Evolutionary conservation across 1,140 invertebrate species (phyloP), one percentile per base, ranked within the genome.

Genomic region (Panulirus ornatus): DNA sequence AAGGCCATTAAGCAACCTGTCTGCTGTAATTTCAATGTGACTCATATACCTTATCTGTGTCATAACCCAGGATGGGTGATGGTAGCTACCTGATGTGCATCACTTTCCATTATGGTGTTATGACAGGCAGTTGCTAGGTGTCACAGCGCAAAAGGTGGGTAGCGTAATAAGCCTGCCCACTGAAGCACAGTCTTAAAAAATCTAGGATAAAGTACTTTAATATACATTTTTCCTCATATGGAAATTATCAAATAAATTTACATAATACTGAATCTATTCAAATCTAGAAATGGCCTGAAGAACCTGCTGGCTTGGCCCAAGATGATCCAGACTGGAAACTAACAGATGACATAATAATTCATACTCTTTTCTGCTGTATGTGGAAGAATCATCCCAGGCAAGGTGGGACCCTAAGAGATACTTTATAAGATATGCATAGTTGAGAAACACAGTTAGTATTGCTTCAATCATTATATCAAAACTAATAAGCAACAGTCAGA

Each of bases 381-480:
- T 27, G 6, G 3, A 30, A 27, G 1, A 22, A 11, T 30, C 58
- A 27, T 66, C 22, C 58, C 27, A 5, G 54, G n/a, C 54, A 22
- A 22, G 54, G 2, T 58, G 54, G 54, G 11, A 66, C 27, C 16
- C 3, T 27, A 66, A 1, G 30, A 22, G 0, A 66, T 22, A 66
- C 11, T 30, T 66, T 66, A 66, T 27, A 66, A 5, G 30, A 27
- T 22, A 66, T 66, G n/a, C n/a, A 19, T 58, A 54, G 36, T 34
- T 34, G 2, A 81, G 36, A 36, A 5, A 58, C 27, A 63, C 30
- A 81, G 11, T 30, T 58, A 81, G 47, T 58, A 81, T 38, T 81
- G 47, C 51, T 81, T 40, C 44, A 30, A 81, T 47, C 58, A 58
- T 3, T 38, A 58, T 81, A 81, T 81, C 78, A 81, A 47, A 81